Percentiles rank a stretch among this genome's conserved stretches.
Evolutionary conservation across 1,140 invertebrate species (phyloP).

Genomic region (Lepidurus arcticus): DNA sequence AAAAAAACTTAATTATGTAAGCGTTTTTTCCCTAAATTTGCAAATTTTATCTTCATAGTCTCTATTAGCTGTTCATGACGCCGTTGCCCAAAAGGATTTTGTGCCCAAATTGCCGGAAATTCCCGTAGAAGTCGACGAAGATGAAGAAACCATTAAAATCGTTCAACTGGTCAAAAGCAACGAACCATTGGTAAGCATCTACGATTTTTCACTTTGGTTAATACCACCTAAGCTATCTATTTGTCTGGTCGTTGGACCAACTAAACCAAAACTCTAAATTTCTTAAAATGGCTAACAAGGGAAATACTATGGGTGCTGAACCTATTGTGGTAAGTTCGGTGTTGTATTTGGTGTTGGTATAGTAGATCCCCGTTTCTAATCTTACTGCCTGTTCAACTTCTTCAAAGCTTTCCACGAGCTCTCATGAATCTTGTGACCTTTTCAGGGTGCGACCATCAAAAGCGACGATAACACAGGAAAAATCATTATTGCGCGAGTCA

Average conservation of each 20-base stretch:
- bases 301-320: slow-evolving; percentile 72
- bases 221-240: too few species aligned
- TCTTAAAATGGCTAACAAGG: background rate
- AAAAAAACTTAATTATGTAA: background rate
- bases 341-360: slow-evolving; percentile 25
- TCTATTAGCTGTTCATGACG: slow-evolving; percentile 84
- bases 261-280: too few species aligned
- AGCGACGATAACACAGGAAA: slow-evolving; percentile 86
- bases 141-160: slow-evolving; percentile 94
- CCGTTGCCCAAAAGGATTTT: slow-evolving; percentile 90
- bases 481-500: slow-evolving; percentile 85
- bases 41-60: slow-evolving; percentile 55
- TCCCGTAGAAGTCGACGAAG: slow-evolving; percentile 79
- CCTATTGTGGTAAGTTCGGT: slow-evolving; percentile 83
- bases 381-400: background rate
- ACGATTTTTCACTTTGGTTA: background rate
- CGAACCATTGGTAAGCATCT: slow-evolving; percentile 80
- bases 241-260: too few species aligned
- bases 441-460: slow-evolving; percentile 91
- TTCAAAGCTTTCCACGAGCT: background rate
- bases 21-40: slow-evolving; percentile 29
- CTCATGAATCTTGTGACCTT: slow-evolving; percentile 28
- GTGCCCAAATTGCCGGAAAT: slow-evolving; percentile 83
- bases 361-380: slow-evolving; percentile 4
- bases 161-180: slow-evolving; percentile 94